Percentiles rank a stretch among this genome's conserved stretches.
Evolutionary conservation across 2,888 invertebrate genomes (phyloP).

Genomic region (Corythucha ciliata): DNA sequence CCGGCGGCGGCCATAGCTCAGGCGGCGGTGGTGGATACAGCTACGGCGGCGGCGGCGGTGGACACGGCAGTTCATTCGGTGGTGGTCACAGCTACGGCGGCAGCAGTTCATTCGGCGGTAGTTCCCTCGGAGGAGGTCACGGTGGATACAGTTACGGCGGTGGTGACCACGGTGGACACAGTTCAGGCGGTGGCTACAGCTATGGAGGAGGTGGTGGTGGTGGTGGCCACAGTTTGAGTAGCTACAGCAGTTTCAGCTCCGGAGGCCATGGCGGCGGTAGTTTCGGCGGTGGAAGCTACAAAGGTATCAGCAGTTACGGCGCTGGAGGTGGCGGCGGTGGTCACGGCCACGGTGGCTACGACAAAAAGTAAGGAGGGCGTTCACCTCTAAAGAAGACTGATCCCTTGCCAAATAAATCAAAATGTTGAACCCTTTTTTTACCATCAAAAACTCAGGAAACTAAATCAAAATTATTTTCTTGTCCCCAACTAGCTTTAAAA

Average conservation of each 20-base stretch:
- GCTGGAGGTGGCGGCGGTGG: constrained; percentile 6
- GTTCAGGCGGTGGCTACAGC: constrained; percentile 6
- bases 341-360: constrained; percentile 1
- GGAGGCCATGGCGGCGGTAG: constrained; percentile 1
- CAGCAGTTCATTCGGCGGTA: constrained; percentile 2
- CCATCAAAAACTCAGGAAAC: too few species aligned
- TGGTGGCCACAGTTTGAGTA: constrained; percentile 3
- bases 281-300: neutral
- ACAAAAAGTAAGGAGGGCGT: too few species aligned
- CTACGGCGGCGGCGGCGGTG: constrained; percentile 19
- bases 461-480: too few species aligned
- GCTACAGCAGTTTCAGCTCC: neutral
- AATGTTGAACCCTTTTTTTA: too few species aligned
- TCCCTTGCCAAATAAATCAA: too few species aligned
- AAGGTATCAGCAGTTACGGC: constrained; percentile 4
- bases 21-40: constrained; percentile 25
- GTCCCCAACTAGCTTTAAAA: too few species aligned
- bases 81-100: constrained; percentile 7
- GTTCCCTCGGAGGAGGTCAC: constrained; percentile 9
- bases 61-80: neutral
- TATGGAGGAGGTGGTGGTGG: constrained; percentile 10
- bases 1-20: constrained; percentile 23
- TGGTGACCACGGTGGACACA: constrained; percentile 1
- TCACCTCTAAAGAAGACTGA: too few species aligned
- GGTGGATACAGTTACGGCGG: constrained; percentile 8